Percentiles rank a stretch among this genome's conserved stretches.
These are phyloP conservation scores for Sorex araneus DNA, from an alignment of 2,113 vertebrate species.

Conservation along the genomic window DNA sequence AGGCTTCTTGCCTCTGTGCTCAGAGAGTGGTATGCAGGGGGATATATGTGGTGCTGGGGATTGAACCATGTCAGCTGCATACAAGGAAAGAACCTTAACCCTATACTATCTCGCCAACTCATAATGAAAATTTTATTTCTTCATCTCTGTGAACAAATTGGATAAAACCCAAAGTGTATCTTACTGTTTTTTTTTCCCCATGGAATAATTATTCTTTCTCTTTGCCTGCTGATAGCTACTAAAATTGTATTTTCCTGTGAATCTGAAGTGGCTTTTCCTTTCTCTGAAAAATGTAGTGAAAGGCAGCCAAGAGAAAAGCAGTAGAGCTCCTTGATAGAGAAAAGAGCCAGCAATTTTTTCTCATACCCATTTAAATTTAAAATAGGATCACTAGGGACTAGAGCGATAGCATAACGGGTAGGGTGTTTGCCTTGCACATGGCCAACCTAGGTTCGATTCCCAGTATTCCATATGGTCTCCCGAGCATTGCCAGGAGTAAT, in stretches of 20 bases:
- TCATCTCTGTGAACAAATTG: background rate
- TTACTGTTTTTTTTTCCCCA: background rate
- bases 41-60: no score
- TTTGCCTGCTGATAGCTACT: background rate
- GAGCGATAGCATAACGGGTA: no score
- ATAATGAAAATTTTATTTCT: background rate
- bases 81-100: no score
- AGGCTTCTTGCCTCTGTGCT: no score
- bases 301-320: background rate
- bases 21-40: no score
- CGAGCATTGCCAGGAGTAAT: no score
- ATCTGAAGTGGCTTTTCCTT: slow-evolving; percentile 9
- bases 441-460: no score
- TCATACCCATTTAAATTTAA: slow-evolving; percentile 44
- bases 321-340: slow-evolving; percentile 9
- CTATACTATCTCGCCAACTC: no score
- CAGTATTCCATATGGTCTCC: no score
- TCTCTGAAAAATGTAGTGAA: slow-evolving; percentile 1
- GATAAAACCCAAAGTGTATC: slow-evolving; percentile 23
- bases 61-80: no score
- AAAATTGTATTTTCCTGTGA: slow-evolving; percentile 46
- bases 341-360: slow-evolving; percentile 8
- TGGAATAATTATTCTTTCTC: background rate
- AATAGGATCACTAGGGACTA: background rate
- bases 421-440: no score